These are phyloP conservation scores for Hydrolagus affinis DNA, from an alignment of 2,113 vertebrate genomes.

Conservation along the genomic window DNA sequence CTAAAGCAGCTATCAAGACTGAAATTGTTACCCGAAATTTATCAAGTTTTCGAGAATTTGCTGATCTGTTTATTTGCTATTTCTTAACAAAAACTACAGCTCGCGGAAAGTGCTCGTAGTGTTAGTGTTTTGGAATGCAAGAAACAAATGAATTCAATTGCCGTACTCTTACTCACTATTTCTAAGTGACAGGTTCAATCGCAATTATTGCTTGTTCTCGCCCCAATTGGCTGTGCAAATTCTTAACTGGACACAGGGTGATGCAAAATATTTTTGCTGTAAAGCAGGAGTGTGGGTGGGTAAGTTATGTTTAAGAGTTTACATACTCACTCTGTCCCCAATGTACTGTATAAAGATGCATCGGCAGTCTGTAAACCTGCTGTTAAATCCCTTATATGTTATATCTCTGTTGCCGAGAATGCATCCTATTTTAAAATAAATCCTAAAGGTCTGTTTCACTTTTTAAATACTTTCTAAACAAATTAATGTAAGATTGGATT, in stretches of 20 bases:
- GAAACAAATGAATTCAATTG: not conserved
- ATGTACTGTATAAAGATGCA: not conserved
- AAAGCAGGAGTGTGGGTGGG: not conserved
- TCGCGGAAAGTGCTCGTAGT: not conserved
- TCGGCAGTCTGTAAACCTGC: not conserved
- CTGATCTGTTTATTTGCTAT: not conserved
- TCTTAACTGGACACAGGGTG: not conserved
- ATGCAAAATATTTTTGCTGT: not conserved
- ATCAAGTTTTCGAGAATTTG: not conserved
- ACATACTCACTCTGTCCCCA: constrained; percentile 1
- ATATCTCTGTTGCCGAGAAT: not conserved
- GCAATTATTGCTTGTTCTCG: not conserved
- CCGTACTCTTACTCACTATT: not conserved
- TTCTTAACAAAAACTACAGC: not conserved
- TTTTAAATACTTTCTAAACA: not conserved
- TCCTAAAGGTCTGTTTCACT: not conserved
- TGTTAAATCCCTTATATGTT: not conserved
- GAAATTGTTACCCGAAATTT: not conserved
- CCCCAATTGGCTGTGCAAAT: not conserved
- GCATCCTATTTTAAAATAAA: not conserved
- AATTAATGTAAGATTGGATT: constrained; percentile 1
- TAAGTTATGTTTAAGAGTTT: not conserved
- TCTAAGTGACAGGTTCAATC: not conserved
- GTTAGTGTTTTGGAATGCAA: not conserved
- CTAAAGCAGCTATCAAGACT: not conserved